Base-by-base conservation (phyloP, 2,888 invertebrate species). In the Crossocerus cetratus region DNA sequence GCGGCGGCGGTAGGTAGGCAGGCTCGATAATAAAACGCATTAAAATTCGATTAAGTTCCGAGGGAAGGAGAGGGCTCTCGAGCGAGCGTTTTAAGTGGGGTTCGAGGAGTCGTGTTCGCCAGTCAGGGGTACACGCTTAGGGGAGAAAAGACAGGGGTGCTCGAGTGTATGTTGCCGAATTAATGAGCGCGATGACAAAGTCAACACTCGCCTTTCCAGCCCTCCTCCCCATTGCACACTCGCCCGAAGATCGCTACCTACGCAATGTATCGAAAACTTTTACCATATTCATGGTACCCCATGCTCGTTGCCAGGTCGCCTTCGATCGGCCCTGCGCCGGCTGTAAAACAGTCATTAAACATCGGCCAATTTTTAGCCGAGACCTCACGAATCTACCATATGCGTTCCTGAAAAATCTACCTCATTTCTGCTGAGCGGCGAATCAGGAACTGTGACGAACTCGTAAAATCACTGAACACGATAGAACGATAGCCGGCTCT, bases 401-500 rank as follows among this genome's bases (percentile, higher is more conserved):
- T 32, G 5, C 5, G 32, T 32, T 32, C 32, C 32, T 4, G 5
- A 11, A 32, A 32, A 32, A 11, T 4, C 8, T 1, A 32, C 8
- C 5, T 32, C 11, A 32, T 32, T 32, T 32, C 11, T 32, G 32
- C 11, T 11, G 11, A 4, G 8, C 32, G 8, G 32, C 32, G 32
- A 32, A 32, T 32, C 32, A 32, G 11, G 32, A 32, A 32, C 69
- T 96, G 96, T 1, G 97, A 97, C 92, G 97, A 98, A 91, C 92
- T 98, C 78, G 98, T 98, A 93, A 97, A 98, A 90, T 96, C 95
- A 62, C 98, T 98, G 92, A 98, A 98, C 90, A 98, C 97, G 44
- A 32, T 32, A 4, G 32, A 32, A 32, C 32, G 32, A 32, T 32
- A 0, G 98, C 98, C 91, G 98, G 98, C 91, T 98, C 98, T 98